Conservation (phyloP, 2,888 invertebrate species). For the Epiblema foenella region DNA sequence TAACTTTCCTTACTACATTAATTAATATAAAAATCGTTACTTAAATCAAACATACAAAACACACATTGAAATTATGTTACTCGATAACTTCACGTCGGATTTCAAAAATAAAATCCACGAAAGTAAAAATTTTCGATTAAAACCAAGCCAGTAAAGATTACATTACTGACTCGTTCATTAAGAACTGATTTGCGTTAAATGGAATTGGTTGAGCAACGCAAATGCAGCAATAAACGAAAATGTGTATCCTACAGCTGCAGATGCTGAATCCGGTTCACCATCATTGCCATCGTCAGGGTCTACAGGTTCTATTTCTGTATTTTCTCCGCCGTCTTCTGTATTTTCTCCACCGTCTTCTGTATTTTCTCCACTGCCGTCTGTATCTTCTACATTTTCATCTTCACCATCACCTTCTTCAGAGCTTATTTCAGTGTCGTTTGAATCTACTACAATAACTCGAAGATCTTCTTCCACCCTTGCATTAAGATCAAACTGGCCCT, state of each 20-base stretch:
- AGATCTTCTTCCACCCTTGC: constrained; percentile 57
- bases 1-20: neutral
- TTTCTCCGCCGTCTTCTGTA: constrained; percentile 32
- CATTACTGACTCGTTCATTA: constrained; percentile 55
- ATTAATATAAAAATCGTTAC: neutral
- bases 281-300: constrained; percentile 40
- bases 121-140: constrained; percentile 26
- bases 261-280: constrained; percentile 59
- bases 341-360: constrained; percentile 35
- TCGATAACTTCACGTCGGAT: constrained; percentile 25
- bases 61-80: neutral
- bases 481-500: constrained; percentile 60
- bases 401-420: constrained; percentile 42
- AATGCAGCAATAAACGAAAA: constrained; percentile 65
- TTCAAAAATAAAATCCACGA: constrained; percentile 33
- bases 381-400: constrained; percentile 40
- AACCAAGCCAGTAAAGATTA: constrained; percentile 44
- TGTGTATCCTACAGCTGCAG: constrained; percentile 65
- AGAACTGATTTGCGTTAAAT: constrained; percentile 58
- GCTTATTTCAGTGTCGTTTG: constrained; percentile 21
- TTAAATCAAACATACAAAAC: neutral
- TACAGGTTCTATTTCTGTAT: constrained; percentile 12
- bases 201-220: constrained; percentile 62
- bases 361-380: constrained; percentile 46
- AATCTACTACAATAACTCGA: constrained; percentile 34